phyloP scores from a whole-genome alignment of 2,888 invertebrate species.

The Megalurothrips usitatus region DNA sequence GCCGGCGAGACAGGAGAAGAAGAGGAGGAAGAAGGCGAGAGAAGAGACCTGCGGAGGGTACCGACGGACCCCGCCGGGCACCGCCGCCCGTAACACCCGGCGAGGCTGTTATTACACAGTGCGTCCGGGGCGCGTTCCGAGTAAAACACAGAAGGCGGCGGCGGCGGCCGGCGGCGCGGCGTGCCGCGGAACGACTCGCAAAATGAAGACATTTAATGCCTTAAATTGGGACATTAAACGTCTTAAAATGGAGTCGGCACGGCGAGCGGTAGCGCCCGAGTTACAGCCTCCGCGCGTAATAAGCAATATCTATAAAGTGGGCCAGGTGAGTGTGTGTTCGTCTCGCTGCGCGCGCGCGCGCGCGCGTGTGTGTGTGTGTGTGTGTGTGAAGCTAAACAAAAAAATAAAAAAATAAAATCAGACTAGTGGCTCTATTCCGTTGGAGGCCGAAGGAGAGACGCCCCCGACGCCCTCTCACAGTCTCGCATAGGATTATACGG shows the following conservation, averaged over 20 bases:
- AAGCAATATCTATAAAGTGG: slow-evolving; percentile 19
- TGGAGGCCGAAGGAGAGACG: too few relatives aligned
- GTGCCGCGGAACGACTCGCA: background rate
- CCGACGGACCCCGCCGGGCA: too few relatives aligned
- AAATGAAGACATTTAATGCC: slow-evolving; percentile 22
- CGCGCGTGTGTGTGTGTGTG: too few relatives aligned
- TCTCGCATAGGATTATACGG: too few relatives aligned
- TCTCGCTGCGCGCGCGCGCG: background rate
- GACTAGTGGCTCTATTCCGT: too few relatives aligned
- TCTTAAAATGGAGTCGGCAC: slow-evolving; percentile 6
- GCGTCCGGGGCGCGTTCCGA: background rate
- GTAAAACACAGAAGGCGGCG: slow-evolving; percentile 14
- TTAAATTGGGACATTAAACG: slow-evolving; percentile 21
- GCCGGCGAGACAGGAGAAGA: background rate
- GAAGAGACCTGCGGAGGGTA: too few relatives aligned
- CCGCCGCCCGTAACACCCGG: background rate
- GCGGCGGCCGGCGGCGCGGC: background rate
- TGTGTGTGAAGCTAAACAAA: too few relatives aligned
- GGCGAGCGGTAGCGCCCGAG: background rate
- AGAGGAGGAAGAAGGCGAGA: too few relatives aligned
- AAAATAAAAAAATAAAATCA: too few relatives aligned
- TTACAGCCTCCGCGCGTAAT: background rate
- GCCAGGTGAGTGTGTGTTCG: background rate
- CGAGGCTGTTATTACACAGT: background rate
- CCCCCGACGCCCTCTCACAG: too few relatives aligned